Evolutionary conservation across 2,797 vertebrate species (phyloP).

Genomic region (Urophycis tenuis): DNA sequence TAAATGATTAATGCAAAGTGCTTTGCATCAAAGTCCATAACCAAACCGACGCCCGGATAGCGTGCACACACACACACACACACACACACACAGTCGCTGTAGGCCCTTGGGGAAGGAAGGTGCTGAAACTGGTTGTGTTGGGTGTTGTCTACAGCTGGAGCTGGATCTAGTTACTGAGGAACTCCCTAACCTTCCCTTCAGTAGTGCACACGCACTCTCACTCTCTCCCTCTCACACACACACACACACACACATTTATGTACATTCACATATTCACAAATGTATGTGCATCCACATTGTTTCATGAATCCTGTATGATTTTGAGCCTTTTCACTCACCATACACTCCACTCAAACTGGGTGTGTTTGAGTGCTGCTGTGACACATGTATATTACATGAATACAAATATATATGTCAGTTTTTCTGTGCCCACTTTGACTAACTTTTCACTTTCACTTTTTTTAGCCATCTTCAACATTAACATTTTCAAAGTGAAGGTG

Average conservation of each 20-base stretch:
- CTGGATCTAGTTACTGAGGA: conserved; percentile 63
- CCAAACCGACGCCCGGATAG: conserved; percentile 1
- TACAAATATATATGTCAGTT: background rate
- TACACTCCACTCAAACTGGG: background rate
- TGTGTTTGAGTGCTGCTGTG: background rate
- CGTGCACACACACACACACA: conserved; percentile 25
- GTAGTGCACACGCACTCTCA: conserved; percentile 17
- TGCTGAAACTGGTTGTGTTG: conserved; percentile 54
- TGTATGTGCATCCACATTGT: too few relatives aligned
- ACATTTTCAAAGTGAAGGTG: background rate
- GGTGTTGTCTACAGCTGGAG: conserved; percentile 69
- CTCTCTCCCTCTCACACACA: conserved; percentile 27
- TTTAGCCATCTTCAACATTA: background rate
- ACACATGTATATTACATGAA: background rate
- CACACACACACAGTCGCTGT: conserved; percentile 11
- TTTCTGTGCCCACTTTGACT: background rate
- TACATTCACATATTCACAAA: background rate
- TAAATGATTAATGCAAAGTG: conserved; percentile 29
- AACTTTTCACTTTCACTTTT: background rate
- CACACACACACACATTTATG: conserved; percentile 3
- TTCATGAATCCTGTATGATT: background rate
- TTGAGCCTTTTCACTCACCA: background rate
- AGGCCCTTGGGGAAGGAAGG: conserved; percentile 43
- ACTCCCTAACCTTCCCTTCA: conserved; percentile 52
- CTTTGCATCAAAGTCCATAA: background rate